These are phyloP conservation scores for Malurus melanocephalus DNA, from an alignment of 2,113 vertebrate genomes.

Conservation along the genomic window DNA sequence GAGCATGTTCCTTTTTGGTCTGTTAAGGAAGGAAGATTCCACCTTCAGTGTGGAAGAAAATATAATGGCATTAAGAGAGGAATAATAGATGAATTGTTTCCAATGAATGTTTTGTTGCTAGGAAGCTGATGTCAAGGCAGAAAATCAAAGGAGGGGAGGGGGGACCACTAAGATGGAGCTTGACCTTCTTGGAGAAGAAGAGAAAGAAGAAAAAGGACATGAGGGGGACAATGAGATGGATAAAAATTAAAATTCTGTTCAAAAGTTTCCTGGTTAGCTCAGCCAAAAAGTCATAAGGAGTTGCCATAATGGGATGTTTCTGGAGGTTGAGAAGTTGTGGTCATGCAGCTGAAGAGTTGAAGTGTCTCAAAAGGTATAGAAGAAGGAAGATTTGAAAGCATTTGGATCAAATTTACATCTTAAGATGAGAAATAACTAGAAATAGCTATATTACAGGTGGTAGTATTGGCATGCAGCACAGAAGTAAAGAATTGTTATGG, in stretches of 20 bases:
- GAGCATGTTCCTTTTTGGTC: background rate
- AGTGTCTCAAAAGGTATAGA: background rate
- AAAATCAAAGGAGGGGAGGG: background rate
- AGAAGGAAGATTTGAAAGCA: background rate
- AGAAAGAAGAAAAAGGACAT: background rate
- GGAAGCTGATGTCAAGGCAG: background rate
- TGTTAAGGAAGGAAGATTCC: background rate
- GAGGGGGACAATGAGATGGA: background rate
- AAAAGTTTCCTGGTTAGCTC: background rate
- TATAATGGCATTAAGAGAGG: background rate
- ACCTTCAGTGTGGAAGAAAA: background rate
- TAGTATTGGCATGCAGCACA: background rate
- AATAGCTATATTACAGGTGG: background rate
- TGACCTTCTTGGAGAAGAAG: background rate
- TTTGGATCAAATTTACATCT: background rate
- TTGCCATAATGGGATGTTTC: background rate
- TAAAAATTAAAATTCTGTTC: background rate
- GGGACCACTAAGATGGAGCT: background rate
- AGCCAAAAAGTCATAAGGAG: background rate
- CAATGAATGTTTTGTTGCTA: background rate
- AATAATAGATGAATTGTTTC: background rate
- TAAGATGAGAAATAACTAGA: background rate
- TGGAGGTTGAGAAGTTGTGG: background rate
- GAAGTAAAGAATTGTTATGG: conserved; percentile 22
- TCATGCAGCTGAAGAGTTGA: background rate